Evolutionary conservation across 2,113 vertebrate genomes (phyloP).

Genomic region (Gallinago paraguaiae): DNA sequence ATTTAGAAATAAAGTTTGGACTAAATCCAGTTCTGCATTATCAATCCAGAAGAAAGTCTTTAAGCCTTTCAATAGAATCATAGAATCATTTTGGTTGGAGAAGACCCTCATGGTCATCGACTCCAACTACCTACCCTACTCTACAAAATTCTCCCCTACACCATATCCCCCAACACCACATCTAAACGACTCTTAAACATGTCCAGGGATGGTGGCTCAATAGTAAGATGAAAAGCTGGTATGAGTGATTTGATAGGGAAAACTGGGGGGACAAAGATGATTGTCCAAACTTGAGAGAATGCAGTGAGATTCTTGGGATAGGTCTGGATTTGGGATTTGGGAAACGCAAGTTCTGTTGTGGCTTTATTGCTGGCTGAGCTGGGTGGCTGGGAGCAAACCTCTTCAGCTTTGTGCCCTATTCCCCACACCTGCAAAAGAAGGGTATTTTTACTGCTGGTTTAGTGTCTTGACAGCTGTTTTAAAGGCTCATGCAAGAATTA

Average conservation of each 20-base stretch:
- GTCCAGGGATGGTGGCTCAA: too few species aligned
- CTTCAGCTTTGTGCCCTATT: background rate
- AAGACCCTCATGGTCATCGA: too few species aligned
- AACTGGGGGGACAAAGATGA: background rate
- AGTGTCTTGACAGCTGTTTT: background rate
- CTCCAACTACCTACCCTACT: too few species aligned
- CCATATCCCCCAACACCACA: too few species aligned
- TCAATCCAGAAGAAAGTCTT: background rate
- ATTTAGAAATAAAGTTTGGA: background rate
- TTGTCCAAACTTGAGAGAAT: background rate
- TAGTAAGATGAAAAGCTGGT: background rate
- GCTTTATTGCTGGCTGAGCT: background rate
- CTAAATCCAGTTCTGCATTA: background rate
- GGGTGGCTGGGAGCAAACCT: background rate
- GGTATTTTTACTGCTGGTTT: background rate
- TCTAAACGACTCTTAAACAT: too few species aligned
- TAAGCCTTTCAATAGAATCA: background rate
- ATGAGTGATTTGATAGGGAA: background rate
- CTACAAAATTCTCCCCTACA: too few species aligned
- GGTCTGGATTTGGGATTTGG: background rate
- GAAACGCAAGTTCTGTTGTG: background rate
- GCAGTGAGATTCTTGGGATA: background rate
- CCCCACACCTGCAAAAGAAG: background rate
- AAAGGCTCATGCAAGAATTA: background rate
- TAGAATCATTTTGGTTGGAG: too few species aligned